Evolutionary conservation across 2,113 vertebrate genomes (phyloP).

Genomic region (Casuarius casuarius): DNA sequence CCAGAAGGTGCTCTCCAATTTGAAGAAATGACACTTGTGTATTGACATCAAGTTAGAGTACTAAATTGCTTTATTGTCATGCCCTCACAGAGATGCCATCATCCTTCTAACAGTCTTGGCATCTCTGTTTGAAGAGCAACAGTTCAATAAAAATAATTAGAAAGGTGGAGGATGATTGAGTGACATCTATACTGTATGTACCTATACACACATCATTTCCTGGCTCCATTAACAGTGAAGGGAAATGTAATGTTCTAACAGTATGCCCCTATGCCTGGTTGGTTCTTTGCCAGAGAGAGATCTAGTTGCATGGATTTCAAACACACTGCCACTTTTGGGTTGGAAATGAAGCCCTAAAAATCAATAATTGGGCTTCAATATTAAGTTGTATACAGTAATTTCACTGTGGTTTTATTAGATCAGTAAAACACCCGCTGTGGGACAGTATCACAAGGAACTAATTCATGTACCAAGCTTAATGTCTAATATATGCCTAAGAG

Average conservation of each 20-base stretch:
- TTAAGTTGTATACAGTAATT: constrained; percentile 64
- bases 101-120: not conserved
- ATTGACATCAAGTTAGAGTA: not conserved
- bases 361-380: constrained; percentile 64
- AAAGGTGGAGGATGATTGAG: constrained; percentile 60
- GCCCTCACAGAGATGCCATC: not conserved
- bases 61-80: not conserved
- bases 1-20: not conserved
- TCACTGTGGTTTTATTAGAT: constrained; percentile 70
- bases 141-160: constrained; percentile 58
- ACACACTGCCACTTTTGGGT: constrained; percentile 25
- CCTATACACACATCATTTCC: constrained; percentile 34
- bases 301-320: constrained; percentile 54
- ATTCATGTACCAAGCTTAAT: constrained; percentile 43
- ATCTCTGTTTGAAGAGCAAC: constrained; percentile 16
- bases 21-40: not conserved
- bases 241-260: constrained; percentile 41
- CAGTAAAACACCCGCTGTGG: constrained; percentile 56
- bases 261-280: constrained; percentile 19
- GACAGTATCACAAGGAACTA: constrained; percentile 49
- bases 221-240: not conserved
- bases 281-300: constrained; percentile 38
- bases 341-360: constrained; percentile 59
- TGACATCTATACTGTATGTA: constrained; percentile 43
- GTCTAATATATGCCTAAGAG: constrained; percentile 14